A percentile compares a stretch with the other conserved stretches of the same genome.
phyloP scores from a whole-genome alignment of 2,113 vertebrate genomes.

The Oryzias melastigma region DNA sequence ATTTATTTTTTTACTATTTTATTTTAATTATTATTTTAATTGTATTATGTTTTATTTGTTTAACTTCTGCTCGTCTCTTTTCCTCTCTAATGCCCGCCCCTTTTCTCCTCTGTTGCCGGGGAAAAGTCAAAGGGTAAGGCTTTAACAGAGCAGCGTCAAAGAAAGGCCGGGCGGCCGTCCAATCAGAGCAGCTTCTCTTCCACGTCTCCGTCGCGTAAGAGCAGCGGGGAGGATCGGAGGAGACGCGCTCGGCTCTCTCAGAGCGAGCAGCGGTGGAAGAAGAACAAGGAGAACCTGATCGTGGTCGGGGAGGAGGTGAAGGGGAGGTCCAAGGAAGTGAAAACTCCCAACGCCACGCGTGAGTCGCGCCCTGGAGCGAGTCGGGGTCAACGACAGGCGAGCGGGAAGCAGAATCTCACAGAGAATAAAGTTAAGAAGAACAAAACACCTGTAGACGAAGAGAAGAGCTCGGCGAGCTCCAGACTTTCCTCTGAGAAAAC shows the following conservation, averaged over 20 bases:
- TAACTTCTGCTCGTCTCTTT: not conserved
- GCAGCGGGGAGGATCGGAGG: slow-evolving; percentile 1
- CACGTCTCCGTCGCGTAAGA: not conserved
- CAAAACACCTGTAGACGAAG: not conserved
- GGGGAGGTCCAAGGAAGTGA: slow-evolving; percentile 4
- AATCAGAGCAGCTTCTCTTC: slow-evolving; percentile 17
- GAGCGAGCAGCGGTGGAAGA: slow-evolving; percentile 14
- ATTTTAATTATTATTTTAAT: too few species aligned
- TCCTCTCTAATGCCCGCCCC: slow-evolving; percentile 62
- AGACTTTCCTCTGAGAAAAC: fast-evolving
- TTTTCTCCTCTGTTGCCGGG: slow-evolving; percentile 51
- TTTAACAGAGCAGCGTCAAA: slow-evolving; percentile 18
- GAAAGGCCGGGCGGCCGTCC: slow-evolving; percentile 5
- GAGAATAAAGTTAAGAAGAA: slow-evolving; percentile 11
- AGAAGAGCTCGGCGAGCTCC: not conserved
- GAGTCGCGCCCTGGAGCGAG: too few species aligned
- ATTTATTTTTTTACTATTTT: too few species aligned
- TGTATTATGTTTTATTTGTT: too few species aligned
- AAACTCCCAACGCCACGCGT: slow-evolving; percentile 4
- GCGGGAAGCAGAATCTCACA: slow-evolving; percentile 7
- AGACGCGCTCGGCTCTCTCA: slow-evolving; percentile 18
- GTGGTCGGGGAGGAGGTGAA: slow-evolving; percentile 20
- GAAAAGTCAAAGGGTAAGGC: slow-evolving; percentile 70
- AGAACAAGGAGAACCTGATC: slow-evolving; percentile 43
- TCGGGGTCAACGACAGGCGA: not conserved